phyloP scores from a whole-genome alignment of 2,888 invertebrate genomes.

The Aphrophora alni region DNA sequence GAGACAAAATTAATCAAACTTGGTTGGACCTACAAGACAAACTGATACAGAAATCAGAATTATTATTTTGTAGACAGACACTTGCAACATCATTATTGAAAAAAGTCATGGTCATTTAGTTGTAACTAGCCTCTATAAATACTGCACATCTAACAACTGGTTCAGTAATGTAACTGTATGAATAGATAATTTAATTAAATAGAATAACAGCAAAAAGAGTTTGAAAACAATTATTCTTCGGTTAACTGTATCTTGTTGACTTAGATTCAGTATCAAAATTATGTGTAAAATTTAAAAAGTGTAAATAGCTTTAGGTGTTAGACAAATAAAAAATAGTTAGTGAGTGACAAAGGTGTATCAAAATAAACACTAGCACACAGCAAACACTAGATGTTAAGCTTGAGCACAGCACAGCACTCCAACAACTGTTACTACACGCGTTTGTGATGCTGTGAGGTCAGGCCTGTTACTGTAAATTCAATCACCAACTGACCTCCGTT shows the following conservation, averaged over 20 bases:
- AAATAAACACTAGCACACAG: not conserved
- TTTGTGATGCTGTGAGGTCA: not conserved
- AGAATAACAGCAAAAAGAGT: too few species aligned
- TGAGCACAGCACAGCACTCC: too few species aligned
- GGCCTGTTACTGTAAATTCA: not conserved
- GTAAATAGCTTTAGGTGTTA: not conserved
- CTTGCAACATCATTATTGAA: too few species aligned
- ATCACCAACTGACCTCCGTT: slow-evolving; percentile 32
- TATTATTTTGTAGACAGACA: too few species aligned
- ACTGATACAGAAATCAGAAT: too few species aligned
- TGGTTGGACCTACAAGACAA: too few species aligned
- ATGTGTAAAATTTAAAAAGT: not conserved
- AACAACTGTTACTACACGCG: not conserved
- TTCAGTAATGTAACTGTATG: too few species aligned
- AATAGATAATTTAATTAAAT: too few species aligned
- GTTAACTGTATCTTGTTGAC: not conserved
- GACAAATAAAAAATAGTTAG: not conserved
- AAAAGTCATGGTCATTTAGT: too few species aligned
- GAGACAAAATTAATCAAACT: too few species aligned
- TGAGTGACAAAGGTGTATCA: not conserved
- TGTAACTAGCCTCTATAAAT: too few species aligned
- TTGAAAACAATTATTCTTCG: not conserved
- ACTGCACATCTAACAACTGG: too few species aligned
- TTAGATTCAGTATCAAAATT: not conserved
- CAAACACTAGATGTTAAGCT: not conserved